These are phyloP conservation scores for Drosophila stalkeri DNA, from an alignment of 2,888 invertebrate species.

Conservation along the genomic window DNA sequence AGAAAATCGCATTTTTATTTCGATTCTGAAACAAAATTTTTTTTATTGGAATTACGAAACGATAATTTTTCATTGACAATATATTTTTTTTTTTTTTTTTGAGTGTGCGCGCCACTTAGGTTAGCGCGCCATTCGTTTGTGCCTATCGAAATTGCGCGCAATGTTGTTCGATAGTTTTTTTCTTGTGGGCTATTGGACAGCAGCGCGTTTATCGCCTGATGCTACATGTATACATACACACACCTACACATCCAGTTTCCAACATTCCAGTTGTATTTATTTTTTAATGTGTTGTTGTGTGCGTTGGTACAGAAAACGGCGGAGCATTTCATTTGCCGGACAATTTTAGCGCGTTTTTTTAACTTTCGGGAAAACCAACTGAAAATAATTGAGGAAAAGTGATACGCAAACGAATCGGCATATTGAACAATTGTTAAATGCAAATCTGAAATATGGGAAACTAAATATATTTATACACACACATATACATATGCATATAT, in stretches of 20 bases:
- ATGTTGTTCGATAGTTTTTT: constrained; percentile 42
- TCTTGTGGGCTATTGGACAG: constrained; percentile 30
- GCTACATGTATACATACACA: constrained; percentile 61
- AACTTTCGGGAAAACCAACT: constrained; percentile 23
- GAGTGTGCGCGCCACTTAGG: constrained; percentile 11
- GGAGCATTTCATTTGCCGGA: constrained; percentile 63
- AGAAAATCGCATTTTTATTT: neutral
- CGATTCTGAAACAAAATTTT: neutral
- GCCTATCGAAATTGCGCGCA: constrained; percentile 54
- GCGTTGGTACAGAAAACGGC: constrained; percentile 69
- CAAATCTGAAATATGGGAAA: constrained; percentile 18
- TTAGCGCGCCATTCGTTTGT: neutral
- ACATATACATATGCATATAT: neutral
- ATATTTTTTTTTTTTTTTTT: neutral
- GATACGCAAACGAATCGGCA: constrained; percentile 20
- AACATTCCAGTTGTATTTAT: constrained; percentile 80
- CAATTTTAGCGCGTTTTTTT: constrained; percentile 74
- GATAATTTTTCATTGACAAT: neutral
- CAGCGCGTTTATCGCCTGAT: constrained; percentile 39
- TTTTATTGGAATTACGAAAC: neutral
- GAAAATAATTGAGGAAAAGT: constrained; percentile 12
- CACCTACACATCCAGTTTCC: constrained; percentile 55
- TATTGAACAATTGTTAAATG: constrained; percentile 32
- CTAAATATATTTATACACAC: constrained; percentile 8
- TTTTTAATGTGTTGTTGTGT: constrained; percentile 78